Base-by-base conservation (phyloP, 2,888 invertebrate genomes). In the Apodemia mormo region DNA sequence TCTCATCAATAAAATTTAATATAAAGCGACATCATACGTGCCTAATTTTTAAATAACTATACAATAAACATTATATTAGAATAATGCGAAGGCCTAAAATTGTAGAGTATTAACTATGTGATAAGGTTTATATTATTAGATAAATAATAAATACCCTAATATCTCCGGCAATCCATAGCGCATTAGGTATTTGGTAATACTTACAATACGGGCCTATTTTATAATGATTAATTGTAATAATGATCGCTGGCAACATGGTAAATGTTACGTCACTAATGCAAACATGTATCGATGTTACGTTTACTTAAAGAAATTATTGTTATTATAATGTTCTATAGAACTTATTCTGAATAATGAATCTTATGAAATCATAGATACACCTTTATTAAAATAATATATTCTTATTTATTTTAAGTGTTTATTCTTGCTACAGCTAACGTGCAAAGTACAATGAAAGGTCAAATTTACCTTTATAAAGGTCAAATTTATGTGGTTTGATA, bases 21-120 rank as follows among this genome's bases (percentile, higher is more conserved):
- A 85, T 89, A 90, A 86, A 90, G 87, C 88, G 85, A 89, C 87
- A 90, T 86, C 83, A 83, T 82, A 90, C 87, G 92, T 92, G 92
- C 92, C 92, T 93, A 91, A 90, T 86, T 83, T 82, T 70, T 70
- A 64, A 61, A 67, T 61, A 52, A 67, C 29, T 65, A 52, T 54
- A 54, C 54, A 69, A 65, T 40, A 40, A 64, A 40, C 54, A 68
- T 65, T 52, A n/a, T 65, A 37, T 10, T 14, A 58, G n/a, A 37
- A 43, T 56, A 56, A 43, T 43, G 64, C 40, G 29, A 69, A 29
- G 30, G 54, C 65, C 43, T 65, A 69, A 65, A 68, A 52, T n/a
- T 52, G 40, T 56, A 68, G 45, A 61, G 45, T 67, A 54, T 37
- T 65, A 56, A 66, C 54, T 33, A 64, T 64, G 61, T 64, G 61